Percentiles rank a stretch among this genome's conserved stretches.
Evolutionary conservation across 2,797 vertebrate genomes (phyloP).

Genomic region (Rhinichthys osculus): DNA sequence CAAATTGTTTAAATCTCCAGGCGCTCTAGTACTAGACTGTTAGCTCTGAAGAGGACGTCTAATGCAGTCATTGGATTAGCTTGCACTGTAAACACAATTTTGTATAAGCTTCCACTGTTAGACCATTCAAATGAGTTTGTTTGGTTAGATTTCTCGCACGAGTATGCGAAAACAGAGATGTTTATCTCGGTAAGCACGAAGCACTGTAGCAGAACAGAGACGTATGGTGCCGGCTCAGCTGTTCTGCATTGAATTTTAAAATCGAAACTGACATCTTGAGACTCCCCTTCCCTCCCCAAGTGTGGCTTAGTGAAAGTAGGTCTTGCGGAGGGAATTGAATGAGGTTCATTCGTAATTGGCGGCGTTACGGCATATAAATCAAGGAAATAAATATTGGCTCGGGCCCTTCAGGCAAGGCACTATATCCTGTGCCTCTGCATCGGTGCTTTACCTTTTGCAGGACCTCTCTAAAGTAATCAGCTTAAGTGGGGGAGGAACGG

Average conservation of each 20-base stretch:
- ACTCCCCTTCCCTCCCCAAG: constrained; percentile 41
- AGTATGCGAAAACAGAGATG: constrained; percentile 33
- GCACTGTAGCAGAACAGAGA: constrained; percentile 39
- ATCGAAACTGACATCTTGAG: constrained; percentile 56
- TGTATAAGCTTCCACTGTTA: background rate
- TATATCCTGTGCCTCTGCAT: constrained; percentile 62
- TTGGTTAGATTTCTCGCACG: constrained; percentile 27
- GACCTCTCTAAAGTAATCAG: constrained; percentile 75
- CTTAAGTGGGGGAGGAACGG: constrained; percentile 58
- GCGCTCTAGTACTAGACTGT: constrained; percentile 24
- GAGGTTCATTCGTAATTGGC: constrained; percentile 75
- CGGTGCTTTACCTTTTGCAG: constrained; percentile 65
- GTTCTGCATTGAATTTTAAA: constrained; percentile 56
- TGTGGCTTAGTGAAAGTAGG: constrained; percentile 64
- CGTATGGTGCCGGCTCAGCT: constrained; percentile 34
- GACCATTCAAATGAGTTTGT: constrained; percentile 35
- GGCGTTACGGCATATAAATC: constrained; percentile 77
- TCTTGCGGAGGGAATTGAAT: constrained; percentile 72
- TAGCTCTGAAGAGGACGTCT: constrained; percentile 40
- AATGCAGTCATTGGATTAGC: constrained; percentile 37
- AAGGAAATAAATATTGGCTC: constrained; percentile 79
- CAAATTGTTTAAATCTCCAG: constrained; percentile 54
- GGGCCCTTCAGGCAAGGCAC: constrained; percentile 66
- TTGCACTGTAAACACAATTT: constrained; percentile 28
- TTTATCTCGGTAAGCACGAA: constrained; percentile 22